Conservation (phyloP, 2,888 invertebrate genomes). For the Apodemia duryi region DNA sequence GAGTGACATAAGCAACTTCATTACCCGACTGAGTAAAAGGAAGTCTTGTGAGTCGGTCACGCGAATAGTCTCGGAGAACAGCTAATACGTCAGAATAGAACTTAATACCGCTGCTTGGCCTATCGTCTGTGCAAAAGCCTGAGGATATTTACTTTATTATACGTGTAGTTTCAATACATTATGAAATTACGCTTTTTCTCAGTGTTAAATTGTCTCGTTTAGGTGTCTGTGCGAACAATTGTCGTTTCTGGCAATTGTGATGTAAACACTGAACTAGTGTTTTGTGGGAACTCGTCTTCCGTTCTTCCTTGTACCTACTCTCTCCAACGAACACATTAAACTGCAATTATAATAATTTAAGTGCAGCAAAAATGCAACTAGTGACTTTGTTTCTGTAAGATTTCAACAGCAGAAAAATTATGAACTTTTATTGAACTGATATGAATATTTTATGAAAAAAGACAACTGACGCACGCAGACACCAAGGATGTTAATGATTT, state of each 20-base stretch:
- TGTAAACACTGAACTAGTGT: not conserved
- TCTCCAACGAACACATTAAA: not conserved
- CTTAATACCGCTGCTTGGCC: too few species aligned
- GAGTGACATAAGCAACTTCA: too few species aligned
- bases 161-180: not conserved
- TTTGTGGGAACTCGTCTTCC: slow-evolving; percentile 4
- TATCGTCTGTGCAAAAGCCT: too few species aligned
- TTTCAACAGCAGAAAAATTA: not conserved
- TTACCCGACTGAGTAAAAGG: too few species aligned
- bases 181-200: slow-evolving; percentile 11
- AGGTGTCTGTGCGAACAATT: not conserved
- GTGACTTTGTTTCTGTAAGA: not conserved
- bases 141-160: too few species aligned
- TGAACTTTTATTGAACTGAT: not conserved
- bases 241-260: slow-evolving; percentile 12
- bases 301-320: not conserved
- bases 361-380: not conserved
- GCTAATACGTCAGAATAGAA: too few species aligned
- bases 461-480: too few species aligned
- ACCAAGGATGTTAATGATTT: too few species aligned
- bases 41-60: too few species aligned
- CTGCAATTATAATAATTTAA: not conserved
- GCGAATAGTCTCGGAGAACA: too few species aligned
- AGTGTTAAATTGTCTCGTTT: not conserved
- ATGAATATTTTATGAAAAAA: too few species aligned